A percentile compares a stretch with the other conserved stretches of the same genome.
Evolutionary conservation across 2,113 vertebrate genomes (phyloP).

Genomic region (Amazona vittata): DNA sequence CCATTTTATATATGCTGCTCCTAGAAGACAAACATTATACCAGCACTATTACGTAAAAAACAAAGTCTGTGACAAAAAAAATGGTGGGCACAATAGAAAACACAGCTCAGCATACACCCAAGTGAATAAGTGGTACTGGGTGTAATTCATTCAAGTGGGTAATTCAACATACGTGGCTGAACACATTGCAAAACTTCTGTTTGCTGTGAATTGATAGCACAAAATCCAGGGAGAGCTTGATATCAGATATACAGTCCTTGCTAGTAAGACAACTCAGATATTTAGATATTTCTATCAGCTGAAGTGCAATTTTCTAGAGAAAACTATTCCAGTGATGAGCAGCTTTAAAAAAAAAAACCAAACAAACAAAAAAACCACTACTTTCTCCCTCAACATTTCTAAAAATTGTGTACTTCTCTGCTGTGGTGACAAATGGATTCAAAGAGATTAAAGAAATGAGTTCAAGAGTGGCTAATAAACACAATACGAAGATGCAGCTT

Average conservation of each 20-base stretch:
- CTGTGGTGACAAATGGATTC: neutral
- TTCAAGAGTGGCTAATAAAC: neutral
- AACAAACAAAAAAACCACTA: neutral
- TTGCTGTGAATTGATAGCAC: neutral
- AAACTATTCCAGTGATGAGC: neutral
- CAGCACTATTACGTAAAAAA: neutral
- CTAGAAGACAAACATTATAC: neutral
- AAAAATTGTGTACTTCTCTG: neutral
- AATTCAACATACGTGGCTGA: neutral
- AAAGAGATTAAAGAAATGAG: neutral
- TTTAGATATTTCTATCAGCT: neutral
- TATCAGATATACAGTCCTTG: neutral
- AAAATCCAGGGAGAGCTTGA: neutral
- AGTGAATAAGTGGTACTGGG: neutral
- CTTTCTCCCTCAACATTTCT: neutral
- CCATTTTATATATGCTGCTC: neutral
- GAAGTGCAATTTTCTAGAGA: neutral
- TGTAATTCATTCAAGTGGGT: neutral
- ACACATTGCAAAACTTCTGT: neutral
- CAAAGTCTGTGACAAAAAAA: neutral
- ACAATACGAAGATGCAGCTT: neutral
- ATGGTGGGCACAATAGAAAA: neutral
- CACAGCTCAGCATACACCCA: neutral
- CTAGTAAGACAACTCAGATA: neutral
- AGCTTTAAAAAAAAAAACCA: neutral